Base-by-base conservation (phyloP, 2,797 vertebrate genomes). In the Euthynnus affinis region DNA sequence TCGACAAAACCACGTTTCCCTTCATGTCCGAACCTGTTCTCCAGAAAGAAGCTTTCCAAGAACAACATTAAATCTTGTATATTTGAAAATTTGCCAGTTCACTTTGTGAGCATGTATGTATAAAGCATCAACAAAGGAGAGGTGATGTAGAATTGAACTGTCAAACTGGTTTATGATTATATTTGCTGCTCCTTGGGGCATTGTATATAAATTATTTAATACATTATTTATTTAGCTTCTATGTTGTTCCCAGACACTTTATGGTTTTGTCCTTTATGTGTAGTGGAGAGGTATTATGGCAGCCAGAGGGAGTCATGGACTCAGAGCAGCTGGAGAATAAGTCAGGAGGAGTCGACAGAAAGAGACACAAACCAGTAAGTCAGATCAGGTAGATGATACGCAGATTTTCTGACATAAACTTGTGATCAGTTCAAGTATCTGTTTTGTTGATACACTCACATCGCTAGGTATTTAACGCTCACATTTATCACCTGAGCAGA, bases 361-460 rank as follows among this genome's bases (percentile, higher is more conserved):
- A 15, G 44, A 68, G 22, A 32, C 34, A 13, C 46, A 25, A 82
- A 74, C 25, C 58, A 76, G 95, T 94, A 82, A 91, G 90, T 68
- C 62, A 37, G 34, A 40, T 46, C 2, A 75, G n/a, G 8, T 14
- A 42, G 20, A 37, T 56, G 29, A 22, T 25, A 5, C 3, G 18
- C 22, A 1, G 2, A 64, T 25, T 9, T 22, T 13, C 48, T 22
- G 70, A 66, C 12, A 9, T 23, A 1, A 8, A 61, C 22, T 42
- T 27, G 9, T 66, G 17, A 49, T 61, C 3, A 29, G 8, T 20
- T 37, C 23, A 12, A 14, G 5, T 57, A 32, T 46, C 13, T 1
- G 9, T 61, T 42, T 49, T 32, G 22, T 48, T 32, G 6, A 7
- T 20, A 10, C 4, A 6, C 17, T 7, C 5, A 44, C 1, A 14